Conservation (phyloP, 2,797 vertebrate species). For the Schizothorax lantsangensis region DNA sequence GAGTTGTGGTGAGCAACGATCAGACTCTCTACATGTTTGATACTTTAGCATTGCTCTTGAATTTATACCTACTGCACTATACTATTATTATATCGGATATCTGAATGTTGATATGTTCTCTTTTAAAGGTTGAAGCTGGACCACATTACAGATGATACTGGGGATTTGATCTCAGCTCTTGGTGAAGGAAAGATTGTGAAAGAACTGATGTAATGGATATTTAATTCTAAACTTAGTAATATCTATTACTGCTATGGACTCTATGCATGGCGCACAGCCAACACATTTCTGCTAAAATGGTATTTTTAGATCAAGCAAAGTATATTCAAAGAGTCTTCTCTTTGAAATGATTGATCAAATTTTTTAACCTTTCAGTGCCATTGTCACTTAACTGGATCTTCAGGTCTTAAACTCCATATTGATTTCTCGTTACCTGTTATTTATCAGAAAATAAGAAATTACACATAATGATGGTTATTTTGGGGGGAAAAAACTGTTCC, state of each 20-base stretch:
- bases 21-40: neutral
- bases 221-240: neutral
- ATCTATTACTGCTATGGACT: neutral
- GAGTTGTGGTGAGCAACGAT: conserved; percentile 35
- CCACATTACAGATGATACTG: neutral
- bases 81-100: neutral
- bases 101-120: neutral
- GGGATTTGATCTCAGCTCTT: conserved; percentile 35
- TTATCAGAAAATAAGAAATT: neutral
- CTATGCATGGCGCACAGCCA: neutral
- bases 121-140: conserved; percentile 26
- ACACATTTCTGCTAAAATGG: neutral
- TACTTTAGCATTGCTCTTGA: neutral
- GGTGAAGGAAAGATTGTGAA: neutral
- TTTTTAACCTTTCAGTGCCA: neutral
- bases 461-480: neutral
- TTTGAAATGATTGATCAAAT: neutral
- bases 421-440: neutral
- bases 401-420: neutral
- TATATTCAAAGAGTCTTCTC: neutral
- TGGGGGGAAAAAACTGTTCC: too few relatives aligned
- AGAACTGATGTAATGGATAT: conserved; percentile 21
- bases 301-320: neutral
- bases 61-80: neutral
- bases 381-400: neutral